Evolutionary conservation across 1,140 invertebrate species (phyloP).

Genomic region (Drosophila lowei): DNA sequence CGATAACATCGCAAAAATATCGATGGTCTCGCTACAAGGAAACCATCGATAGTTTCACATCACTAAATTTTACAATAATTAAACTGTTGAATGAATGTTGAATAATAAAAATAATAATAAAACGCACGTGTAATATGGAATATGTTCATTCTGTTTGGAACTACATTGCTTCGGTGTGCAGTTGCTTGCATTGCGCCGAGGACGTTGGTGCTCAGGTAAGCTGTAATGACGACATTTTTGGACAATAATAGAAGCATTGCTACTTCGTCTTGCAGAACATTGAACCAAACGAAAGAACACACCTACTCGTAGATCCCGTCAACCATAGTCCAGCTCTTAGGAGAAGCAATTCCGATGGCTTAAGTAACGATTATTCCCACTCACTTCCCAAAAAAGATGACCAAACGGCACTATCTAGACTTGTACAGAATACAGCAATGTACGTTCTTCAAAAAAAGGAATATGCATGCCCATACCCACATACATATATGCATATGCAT

Average conservation of each 20-base stretch:
- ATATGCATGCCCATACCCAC: not conserved
- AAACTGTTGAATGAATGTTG: conserved; percentile 7
- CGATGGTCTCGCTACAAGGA: too few species aligned
- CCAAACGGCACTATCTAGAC: conserved; percentile 93
- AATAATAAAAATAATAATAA: conserved; percentile 16
- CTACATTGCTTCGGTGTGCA: conserved; percentile 72
- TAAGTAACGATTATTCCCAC: conserved; percentile 86
- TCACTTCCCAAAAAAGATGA: conserved; percentile 92
- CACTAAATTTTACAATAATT: conserved; percentile 3
- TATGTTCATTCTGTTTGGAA: conserved; percentile 72
- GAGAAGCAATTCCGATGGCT: conserved; percentile 87
- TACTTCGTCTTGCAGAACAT: conserved; percentile 45
- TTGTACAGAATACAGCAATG: conserved; percentile 94
- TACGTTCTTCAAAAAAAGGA: conserved; percentile 84
- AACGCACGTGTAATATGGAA: conserved; percentile 59
- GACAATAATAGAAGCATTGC: not conserved
- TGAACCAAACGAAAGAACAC: conserved; percentile 88
- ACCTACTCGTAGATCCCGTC: conserved; percentile 87
- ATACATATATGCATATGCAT: not conserved
- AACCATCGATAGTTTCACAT: too few species aligned
- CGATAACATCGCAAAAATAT: too few species aligned
- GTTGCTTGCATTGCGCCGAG: conserved; percentile 83
- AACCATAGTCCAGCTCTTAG: conserved; percentile 87
- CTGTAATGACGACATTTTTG: not conserved
- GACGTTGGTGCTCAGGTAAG: conserved; percentile 84